Base-by-base conservation (phyloP, 2,113 vertebrate genomes). In the Coturnix japonica region DNA sequence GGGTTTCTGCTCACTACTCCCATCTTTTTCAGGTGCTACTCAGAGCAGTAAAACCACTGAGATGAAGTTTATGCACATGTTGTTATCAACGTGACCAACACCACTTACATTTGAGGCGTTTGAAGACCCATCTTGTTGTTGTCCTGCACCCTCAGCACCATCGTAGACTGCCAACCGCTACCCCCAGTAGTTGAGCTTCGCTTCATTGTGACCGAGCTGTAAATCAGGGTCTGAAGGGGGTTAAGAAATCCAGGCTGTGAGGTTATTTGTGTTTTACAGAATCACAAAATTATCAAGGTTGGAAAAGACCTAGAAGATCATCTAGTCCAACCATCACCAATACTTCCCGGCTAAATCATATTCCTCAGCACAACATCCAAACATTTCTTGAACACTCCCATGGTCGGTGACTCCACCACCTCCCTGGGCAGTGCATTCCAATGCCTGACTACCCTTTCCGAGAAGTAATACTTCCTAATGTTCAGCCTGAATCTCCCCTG, bases 41-140 rank as follows among this genome's bases (percentile, higher is more conserved):
- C 7, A 39, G n/a, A 26, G 28, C 11, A 43, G 41, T 18, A 37
- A 60, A 44, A 35, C 47, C 47, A n/a, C 53, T 65, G 22, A 44
- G 30, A 63, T 26, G 46, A 33, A 17, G 17, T 19, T 54, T 70
- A 37, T 5, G 17, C 41, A 59, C 10, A 15, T 49, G 21, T 64
- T 81, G 39, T 64, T 53, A 80, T 25, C 21, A 53, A 71, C 1
- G 6, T 7, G 7, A 71, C 7, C 28, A 39, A 51, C 21, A 49
- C 84, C 81, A 97, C 97, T 94, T 96, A 99, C 99, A 86, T 98
- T 93, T 99, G 98, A 33, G 99, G 99, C 2, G 99, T 99, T 10
- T 98, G 97, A 84, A 98, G 97, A 70, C 98, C 98, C 94, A 97
- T 98, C 93, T 98, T 98, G 97, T 98, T 98, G 82, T 8, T 96